Evolutionary conservation across 2,888 invertebrate genomes (phyloP), one percentile per base, ranked within the genome.

Genomic region (Melanostoma mellinum): DNA sequence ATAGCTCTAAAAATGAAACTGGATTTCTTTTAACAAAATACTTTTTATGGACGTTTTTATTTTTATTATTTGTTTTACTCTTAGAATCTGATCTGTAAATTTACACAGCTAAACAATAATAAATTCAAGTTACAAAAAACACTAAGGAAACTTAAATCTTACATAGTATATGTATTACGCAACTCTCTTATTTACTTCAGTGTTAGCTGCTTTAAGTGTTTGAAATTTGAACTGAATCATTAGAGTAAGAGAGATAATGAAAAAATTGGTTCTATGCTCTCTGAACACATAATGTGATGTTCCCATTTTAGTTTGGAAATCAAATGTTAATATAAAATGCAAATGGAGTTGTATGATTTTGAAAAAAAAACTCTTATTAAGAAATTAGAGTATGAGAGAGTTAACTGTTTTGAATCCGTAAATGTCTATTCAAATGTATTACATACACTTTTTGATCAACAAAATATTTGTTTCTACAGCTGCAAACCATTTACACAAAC

Each of bases 21-120:
- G 74, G 65, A 75, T 74, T 79, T 84, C 60, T 36, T 79, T 84
- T 84, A 84, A 84, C 79, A 84, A 78, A 82, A 84, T 84, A 78
- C 78, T 77, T 69, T 78, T 76, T 65, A 84, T 84, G 84, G 84
- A 84, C 84, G 84, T 78, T 79, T 72, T 73, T 61, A 42, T 71
- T 46, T 42, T 74, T 38, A 40, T 56, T 30, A 68, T 77, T 73
- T 38, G 35, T 53, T 53, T 68, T 65, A 53, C 48, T 68, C 42
- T 67, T 46, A 56, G 50, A 69, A 71, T 48, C 71, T 60, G 67
- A 68, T 55, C 67, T 55, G 77, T 72, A 73, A 76, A 69, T 80
- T 80, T 75, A 75, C 58, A 74, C 52, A 73, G 77, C 50, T 63
- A 38, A 63, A 50, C 68, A 68, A 65, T 61, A 71, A 71, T 56